Evolutionary conservation across 92 coral and sea anemone genomes (phyloP), one percentile per base, ranked within the genome.

Genomic region (Plumapathes pennacea): DNA sequence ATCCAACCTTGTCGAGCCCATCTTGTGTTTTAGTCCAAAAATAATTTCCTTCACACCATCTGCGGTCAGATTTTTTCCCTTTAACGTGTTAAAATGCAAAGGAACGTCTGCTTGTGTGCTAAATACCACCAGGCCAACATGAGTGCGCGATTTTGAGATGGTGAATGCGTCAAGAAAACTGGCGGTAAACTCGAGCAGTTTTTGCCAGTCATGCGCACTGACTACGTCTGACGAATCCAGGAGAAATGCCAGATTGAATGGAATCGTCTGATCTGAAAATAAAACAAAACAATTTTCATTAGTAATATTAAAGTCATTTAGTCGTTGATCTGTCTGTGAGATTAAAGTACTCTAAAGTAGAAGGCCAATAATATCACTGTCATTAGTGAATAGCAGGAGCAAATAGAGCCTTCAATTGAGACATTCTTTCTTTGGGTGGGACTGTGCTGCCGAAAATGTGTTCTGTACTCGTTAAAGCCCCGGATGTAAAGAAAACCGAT

Each of bases 201-300:
- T 21, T n/a, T 40, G 53, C 47, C 53, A 71, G 44, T 66, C 46
- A 31, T 54, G 2, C 21, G 5, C 22, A 4, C 44, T 6, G 10
- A 38, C 39, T 26, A 57, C 2, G 0, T 72, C 52, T 2, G 78
- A 50, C 14, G 74, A 65, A 17, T 79, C 78, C 34, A 53, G 52
- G 50, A 82, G 26, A 9, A 82, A 55, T 9, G 78, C 83, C 10
- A 82, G 62, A 30, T 82, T 83, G 7, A 82, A 4, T 11, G 83
- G 78, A 9, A 65, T 65, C 31, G 32, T 53, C 22, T 49, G 62
- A 5, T 50, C 75, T 71, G 50, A 19, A 24, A 48, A 30, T 18
- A 47, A 30, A 28, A 27, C 32, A 26, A 13, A 60, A 0, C 5
- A 60, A n/a, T n/a, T n/a, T n/a, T n/a, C n/a, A n/a, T n/a, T n/a